phyloP scores from a whole-genome alignment of 2,113 vertebrate genomes.

The Dascyllus trimaculatus region DNA sequence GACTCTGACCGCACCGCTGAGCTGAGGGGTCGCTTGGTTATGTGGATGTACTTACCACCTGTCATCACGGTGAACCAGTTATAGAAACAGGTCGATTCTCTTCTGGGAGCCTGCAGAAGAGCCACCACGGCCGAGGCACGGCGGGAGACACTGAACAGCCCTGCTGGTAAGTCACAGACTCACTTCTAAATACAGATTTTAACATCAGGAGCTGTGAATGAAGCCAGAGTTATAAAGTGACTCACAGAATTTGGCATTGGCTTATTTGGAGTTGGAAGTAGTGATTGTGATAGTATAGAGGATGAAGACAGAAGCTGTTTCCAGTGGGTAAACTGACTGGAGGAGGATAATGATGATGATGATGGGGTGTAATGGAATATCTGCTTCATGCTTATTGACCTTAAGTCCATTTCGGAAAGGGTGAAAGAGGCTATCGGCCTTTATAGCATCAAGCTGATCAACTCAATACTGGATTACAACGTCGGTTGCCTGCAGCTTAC shows the following conservation, averaged over 20 bases:
- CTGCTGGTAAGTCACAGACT: constrained; percentile 43
- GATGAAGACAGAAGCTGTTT: constrained; percentile 2
- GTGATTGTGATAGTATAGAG: not conserved
- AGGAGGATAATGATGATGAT: constrained; percentile 17
- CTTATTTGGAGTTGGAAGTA: not conserved
- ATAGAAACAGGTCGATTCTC: not conserved
- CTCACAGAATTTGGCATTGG: not conserved
- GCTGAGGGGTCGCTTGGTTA: not conserved
- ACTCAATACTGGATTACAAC: constrained; percentile 56
- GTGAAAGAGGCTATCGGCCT: constrained; percentile 10
- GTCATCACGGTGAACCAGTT: constrained; percentile 9
- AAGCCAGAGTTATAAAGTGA: not conserved
- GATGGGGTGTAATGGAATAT: constrained; percentile 22
- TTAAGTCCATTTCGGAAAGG: constrained; percentile 12
- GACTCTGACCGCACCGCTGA: constrained; percentile 3
- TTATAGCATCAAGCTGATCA: constrained; percentile 52
- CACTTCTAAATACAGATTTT: not conserved
- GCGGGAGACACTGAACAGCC: constrained; percentile 19
- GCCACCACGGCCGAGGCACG: constrained; percentile 1
- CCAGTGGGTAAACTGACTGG: not conserved
- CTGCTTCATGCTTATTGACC: not conserved
- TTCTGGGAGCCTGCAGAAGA: not conserved
- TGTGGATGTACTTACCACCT: not conserved
- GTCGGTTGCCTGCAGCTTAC: constrained; percentile 35
- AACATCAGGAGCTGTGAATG: not conserved